phyloP scores from a whole-genome alignment of 2,797 vertebrate genomes.

The Hylomyscus alleni region DNA sequence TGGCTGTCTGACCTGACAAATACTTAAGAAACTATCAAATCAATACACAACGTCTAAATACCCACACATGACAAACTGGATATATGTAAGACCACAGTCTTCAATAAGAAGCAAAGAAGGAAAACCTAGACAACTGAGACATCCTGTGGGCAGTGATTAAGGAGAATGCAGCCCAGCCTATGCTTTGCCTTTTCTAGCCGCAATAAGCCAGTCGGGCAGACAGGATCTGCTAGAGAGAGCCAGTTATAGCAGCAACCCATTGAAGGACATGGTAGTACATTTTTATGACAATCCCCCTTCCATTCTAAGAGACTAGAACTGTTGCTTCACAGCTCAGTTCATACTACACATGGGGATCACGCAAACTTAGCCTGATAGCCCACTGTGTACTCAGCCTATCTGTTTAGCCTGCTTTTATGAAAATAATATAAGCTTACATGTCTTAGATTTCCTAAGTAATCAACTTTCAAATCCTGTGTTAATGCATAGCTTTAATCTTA shows the following conservation, averaged over 20 bases:
- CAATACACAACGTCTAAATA: neutral
- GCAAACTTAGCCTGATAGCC: neutral
- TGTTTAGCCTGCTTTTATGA: neutral
- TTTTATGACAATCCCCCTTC: neutral
- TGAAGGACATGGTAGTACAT: neutral
- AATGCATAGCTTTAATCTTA: neutral
- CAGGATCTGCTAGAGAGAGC: neutral
- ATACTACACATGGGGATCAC: too few relatives aligned
- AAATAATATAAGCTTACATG: neutral
- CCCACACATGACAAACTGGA: neutral
- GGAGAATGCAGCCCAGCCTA: neutral
- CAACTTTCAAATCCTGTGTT: neutral
- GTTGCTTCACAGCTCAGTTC: too few relatives aligned
- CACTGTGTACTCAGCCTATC: neutral
- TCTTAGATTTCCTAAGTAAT: neutral
- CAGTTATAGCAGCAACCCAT: neutral
- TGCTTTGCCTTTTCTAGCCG: neutral
- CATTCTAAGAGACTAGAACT: too few relatives aligned
- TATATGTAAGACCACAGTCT: neutral
- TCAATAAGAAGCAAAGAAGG: neutral
- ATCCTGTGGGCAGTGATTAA: neutral
- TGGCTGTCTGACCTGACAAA: neutral
- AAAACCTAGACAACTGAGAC: neutral
- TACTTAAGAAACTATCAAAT: constrained; percentile 18
- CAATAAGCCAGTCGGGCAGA: neutral